phyloP scores from a whole-genome alignment of 2,888 invertebrate species.

The Drosophila parthenogenetica region DNA sequence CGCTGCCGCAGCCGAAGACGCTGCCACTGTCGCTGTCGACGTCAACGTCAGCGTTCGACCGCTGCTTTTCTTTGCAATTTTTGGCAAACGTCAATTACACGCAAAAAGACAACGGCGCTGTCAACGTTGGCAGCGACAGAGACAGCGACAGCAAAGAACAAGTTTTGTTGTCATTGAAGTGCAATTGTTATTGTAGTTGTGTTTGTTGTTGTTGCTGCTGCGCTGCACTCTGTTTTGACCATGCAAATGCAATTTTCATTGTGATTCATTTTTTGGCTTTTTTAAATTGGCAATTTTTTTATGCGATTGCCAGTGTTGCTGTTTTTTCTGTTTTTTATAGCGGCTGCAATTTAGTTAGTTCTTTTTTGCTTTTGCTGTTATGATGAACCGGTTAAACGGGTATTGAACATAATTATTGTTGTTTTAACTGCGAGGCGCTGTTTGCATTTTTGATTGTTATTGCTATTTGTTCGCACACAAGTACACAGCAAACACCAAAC shows the following conservation, averaged over 20 bases:
- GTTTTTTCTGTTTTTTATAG: conserved; percentile 6
- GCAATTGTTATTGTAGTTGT: conserved; percentile 20
- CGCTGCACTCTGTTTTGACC: conserved; percentile 35
- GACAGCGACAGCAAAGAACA: conserved; percentile 32
- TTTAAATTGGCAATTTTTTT: conserved; percentile 44
- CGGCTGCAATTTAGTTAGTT: conserved; percentile 23
- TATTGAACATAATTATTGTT: conserved; percentile 46
- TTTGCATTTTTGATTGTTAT: conserved; percentile 55
- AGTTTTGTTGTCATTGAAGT: conserved; percentile 33
- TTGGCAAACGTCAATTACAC: conserved; percentile 65
- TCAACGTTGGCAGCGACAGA: conserved; percentile 9
- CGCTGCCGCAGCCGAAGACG: background rate
- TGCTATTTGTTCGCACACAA: conserved; percentile 21
- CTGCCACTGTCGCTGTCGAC: conserved; percentile 1
- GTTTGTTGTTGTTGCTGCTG: conserved; percentile 19
- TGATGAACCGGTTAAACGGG: conserved; percentile 55
- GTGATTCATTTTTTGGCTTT: conserved; percentile 55
- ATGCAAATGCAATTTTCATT: conserved; percentile 55
- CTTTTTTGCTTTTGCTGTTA: conserved; percentile 6
- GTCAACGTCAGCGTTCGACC: conserved; percentile 3
- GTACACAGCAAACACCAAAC: no score
- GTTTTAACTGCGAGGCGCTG: conserved; percentile 27
- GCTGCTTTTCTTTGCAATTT: conserved; percentile 40
- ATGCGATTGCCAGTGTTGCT: conserved; percentile 6
- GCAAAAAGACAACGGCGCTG: conserved; percentile 31